phyloP scores from a whole-genome alignment of 2,113 vertebrate genomes.

The Pteropus alecto region DNA sequence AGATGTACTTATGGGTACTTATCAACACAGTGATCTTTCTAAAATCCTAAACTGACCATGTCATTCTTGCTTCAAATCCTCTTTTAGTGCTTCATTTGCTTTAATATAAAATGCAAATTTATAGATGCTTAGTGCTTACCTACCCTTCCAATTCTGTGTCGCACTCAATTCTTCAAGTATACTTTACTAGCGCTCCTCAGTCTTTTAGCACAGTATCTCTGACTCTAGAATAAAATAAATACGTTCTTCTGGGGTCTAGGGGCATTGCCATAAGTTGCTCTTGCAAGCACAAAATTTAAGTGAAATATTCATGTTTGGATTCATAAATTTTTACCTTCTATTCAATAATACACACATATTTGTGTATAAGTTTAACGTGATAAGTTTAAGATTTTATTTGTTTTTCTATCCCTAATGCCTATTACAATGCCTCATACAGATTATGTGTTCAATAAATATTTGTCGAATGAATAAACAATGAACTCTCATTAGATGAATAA shows the following conservation, averaged over 20 bases:
- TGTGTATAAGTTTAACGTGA: background rate
- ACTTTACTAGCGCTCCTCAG: background rate
- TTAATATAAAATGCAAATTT: conserved; percentile 42
- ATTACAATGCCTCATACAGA: background rate
- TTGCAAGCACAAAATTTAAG: background rate
- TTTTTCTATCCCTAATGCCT: background rate
- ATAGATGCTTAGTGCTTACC: background rate
- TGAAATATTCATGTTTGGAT: background rate
- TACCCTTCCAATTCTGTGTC: background rate
- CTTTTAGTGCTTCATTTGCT: background rate
- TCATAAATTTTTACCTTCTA: background rate
- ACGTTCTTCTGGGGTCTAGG: background rate
- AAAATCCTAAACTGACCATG: background rate
- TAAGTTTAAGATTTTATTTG: background rate
- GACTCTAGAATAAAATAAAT: background rate
- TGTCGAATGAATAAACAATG: background rate
- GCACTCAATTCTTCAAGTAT: background rate
- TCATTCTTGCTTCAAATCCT: background rate
- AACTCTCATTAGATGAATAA: background rate
- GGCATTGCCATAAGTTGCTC: background rate
- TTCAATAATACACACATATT: background rate
- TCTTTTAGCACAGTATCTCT: background rate
- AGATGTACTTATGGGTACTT: background rate
- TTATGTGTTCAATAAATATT: background rate
- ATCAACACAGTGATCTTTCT: conserved; percentile 1